Conservation (phyloP, 2,888 invertebrate genomes). For the Ommatoiulus sabulosus region DNA sequence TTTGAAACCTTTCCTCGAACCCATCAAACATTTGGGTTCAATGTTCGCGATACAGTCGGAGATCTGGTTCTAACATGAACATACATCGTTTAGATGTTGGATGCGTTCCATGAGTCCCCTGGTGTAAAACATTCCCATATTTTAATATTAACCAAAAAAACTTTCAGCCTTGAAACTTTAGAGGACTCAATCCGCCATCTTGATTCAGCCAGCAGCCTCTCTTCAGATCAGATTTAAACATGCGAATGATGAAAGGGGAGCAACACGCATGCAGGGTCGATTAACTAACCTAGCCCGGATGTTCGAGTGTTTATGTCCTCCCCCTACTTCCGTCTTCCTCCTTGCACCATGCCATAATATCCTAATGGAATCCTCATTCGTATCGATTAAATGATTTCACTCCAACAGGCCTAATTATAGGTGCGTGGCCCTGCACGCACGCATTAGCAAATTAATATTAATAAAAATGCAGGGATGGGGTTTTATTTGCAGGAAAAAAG, state of each 20-base stretch:
- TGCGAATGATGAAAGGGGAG: neutral
- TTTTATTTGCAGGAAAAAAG: neutral
- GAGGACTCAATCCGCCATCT: neutral
- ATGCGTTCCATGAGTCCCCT: too few relatives aligned
- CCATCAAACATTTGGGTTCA: too few relatives aligned
- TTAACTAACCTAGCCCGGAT: neutral
- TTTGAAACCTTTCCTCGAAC: too few relatives aligned
- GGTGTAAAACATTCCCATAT: too few relatives aligned
- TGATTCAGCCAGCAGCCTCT: neutral
- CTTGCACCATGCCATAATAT: neutral
- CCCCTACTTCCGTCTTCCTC: neutral
- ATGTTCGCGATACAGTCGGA: too few relatives aligned
- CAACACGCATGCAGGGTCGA: neutral
- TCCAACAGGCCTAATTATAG: neutral
- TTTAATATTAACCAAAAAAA: too few relatives aligned
- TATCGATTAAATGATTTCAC: constrained; percentile 1
- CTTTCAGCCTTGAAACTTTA: too few relatives aligned
- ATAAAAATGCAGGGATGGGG: neutral
- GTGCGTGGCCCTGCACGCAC: neutral
- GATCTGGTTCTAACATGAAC: too few relatives aligned
- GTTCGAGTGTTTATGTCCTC: neutral
- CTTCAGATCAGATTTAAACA: neutral
- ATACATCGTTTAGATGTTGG: too few relatives aligned
- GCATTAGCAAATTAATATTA: neutral
- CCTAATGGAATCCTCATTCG: neutral